Base-by-base conservation (phyloP, 2,888 invertebrate species). In the Argynnis bischoffii region DNA sequence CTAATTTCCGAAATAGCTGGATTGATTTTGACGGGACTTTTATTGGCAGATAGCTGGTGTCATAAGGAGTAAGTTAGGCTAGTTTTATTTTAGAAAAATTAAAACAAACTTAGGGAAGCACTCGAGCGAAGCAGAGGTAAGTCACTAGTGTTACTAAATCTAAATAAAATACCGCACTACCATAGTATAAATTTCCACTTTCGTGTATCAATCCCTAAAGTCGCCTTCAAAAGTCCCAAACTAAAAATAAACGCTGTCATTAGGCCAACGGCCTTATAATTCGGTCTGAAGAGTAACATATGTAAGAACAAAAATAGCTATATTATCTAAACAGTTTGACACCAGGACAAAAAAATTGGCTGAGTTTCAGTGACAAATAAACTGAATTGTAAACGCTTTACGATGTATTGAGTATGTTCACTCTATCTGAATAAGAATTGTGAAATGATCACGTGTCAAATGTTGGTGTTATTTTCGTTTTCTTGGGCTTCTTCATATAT, bases 261-360 rank as follows among this genome's bases (percentile, higher is more conserved):
- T 90, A 90, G 92, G 92, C 89, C 92, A 91, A 89, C 86, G 92
- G 88, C 92, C 91, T 89, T 90, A 91, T 90, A 90, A 91, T 90
- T 87, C 86, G 81, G 85, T 86, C 87, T 89, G 92, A 91, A 89
- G 89, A 85, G 85, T 85, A 83, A 86, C 92, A 90, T 89, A 90
- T 88, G 91, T 89, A 88, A 86, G 83, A 86, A 82, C 90, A 78
- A 81, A 90, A 92, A 90, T 90, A 90, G 85, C 82, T 76, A 86
- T 89, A 86, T 89, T 91, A 91, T 91, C 90, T 89, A 90, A 90
- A 89, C 86, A 87, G 83, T 74, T 72, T 74, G 75, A 71, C 73
- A 75, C 63, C 68, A 55, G 74, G 78, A 75, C 75, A 81, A 81
- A 72, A 84, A 87, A 83, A 79, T 88, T 90, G 89, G 88, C 90